phyloP scores from a whole-genome alignment of 2,888 invertebrate species.

The Tyria jacobaeae region DNA sequence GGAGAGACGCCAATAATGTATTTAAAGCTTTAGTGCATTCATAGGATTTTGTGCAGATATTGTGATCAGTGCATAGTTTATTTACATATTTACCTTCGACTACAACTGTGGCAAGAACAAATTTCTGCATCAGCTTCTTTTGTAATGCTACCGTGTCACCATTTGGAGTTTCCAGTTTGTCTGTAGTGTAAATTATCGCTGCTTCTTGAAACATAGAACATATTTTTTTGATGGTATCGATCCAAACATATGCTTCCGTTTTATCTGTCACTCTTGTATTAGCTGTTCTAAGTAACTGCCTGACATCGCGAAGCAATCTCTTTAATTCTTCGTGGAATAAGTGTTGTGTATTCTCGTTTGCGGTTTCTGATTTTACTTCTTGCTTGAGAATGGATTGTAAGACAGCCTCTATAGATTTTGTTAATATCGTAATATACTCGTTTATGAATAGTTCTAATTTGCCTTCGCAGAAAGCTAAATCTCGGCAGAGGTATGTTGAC shows the following conservation, averaged over 20 bases:
- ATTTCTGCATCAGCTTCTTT: constrained; percentile 57
- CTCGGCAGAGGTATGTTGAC: constrained; percentile 59
- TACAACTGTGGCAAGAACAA: constrained; percentile 56
- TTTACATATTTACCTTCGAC: constrained; percentile 63
- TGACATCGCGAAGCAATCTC: constrained; percentile 51
- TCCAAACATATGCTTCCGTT: constrained; percentile 59
- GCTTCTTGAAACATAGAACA: constrained; percentile 64
- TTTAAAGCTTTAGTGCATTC: constrained; percentile 62
- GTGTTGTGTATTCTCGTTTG: constrained; percentile 17
- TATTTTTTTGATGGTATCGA: constrained; percentile 65
- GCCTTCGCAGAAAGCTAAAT: constrained; percentile 60
- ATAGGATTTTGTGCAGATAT: constrained; percentile 59
- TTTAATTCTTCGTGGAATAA: constrained; percentile 57
- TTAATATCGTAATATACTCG: constrained; percentile 61
- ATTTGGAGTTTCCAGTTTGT: constrained; percentile 47
- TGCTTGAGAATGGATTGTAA: constrained; percentile 53
- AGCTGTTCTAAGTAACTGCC: constrained; percentile 53
- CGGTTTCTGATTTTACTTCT: constrained; percentile 21
- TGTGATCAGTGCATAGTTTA: constrained; percentile 61
- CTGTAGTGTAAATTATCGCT: constrained; percentile 48
- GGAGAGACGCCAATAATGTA: constrained; percentile 54
- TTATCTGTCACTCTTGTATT: constrained; percentile 50
- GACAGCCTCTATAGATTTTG: constrained; percentile 56
- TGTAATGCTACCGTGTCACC: constrained; percentile 44
- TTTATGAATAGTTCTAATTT: constrained; percentile 55